phyloP scores from a whole-genome alignment of 1,140 invertebrate species.

The Diachasmimorpha longicaudata region DNA sequence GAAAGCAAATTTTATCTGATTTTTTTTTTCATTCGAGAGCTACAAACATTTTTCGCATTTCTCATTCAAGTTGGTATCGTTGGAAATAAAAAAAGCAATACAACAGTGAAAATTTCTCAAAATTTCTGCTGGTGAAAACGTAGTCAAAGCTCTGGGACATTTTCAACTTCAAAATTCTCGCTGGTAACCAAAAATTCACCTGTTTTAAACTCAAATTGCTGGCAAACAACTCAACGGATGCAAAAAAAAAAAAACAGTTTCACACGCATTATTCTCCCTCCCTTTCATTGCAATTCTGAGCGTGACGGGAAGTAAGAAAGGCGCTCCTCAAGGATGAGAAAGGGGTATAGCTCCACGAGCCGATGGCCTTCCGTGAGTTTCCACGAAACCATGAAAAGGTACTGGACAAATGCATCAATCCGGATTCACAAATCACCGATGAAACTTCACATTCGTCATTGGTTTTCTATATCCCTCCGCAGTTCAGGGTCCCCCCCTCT shows the following conservation, averaged over 20 bases:
- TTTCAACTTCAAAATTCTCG: no score
- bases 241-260: not conserved
- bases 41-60: no score
- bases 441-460: not conserved
- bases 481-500: no score
- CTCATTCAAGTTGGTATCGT: no score
- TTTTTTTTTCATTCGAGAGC: no score
- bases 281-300: constrained; percentile 18
- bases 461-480: no score
- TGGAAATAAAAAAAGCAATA: no score
- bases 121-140: no score
- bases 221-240: not conserved
- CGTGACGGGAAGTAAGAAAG: constrained; percentile 30
- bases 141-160: no score
- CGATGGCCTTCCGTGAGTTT: constrained; percentile 24
- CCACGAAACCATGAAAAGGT: constrained; percentile 16
- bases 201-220: not conserved
- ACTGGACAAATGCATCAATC: constrained; percentile 15
- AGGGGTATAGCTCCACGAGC: constrained; percentile 19
- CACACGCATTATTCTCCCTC: constrained; percentile 7
- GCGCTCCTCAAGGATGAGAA: constrained; percentile 32
- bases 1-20: no score
- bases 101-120: no score
- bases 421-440: not conserved
- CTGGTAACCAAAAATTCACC: not conserved